These are phyloP conservation scores for Sternarchorhynchus goeldii DNA, from an alignment of 2,797 vertebrate species.

Conservation along the genomic window DNA sequence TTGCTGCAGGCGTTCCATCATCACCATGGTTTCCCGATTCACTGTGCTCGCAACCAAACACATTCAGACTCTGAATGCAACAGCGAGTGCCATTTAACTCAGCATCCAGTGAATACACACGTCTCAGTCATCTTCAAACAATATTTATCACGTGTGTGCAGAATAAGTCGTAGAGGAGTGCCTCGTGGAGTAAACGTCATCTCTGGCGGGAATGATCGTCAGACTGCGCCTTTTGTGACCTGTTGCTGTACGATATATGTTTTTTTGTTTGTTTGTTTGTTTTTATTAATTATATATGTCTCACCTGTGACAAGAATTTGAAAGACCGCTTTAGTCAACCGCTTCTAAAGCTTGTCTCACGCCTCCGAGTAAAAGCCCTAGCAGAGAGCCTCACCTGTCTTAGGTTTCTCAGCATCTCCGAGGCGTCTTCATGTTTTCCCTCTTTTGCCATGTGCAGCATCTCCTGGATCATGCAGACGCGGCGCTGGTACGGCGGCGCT, in stretches of 20 bases:
- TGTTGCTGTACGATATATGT: too few species aligned
- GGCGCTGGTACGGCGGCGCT: conserved; percentile 76
- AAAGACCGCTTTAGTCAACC: too few species aligned
- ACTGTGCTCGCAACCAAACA: not conserved
- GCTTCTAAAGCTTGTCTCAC: too few species aligned
- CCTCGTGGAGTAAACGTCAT: too few species aligned
- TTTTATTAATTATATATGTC: too few species aligned
- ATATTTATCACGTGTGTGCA: too few species aligned
- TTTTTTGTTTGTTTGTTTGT: too few species aligned
- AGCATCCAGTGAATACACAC: not conserved
- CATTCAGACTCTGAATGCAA: not conserved
- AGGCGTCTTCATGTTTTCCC: conserved; percentile 78
- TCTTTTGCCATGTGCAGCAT: conserved; percentile 77
- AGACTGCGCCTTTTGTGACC: too few species aligned
- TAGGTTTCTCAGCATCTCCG: conserved; percentile 77
- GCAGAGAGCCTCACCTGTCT: conserved; percentile 73
- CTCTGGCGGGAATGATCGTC: too few species aligned
- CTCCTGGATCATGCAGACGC: conserved; percentile 81
- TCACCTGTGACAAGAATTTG: too few species aligned
- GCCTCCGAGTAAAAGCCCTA: too few species aligned
- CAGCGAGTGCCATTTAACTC: not conserved
- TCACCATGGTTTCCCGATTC: not conserved
- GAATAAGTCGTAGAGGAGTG: too few species aligned
- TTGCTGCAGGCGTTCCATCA: conserved; percentile 14
- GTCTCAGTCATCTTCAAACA: not conserved